These are phyloP conservation scores for Myotis planiceps DNA, from an alignment of 2,797 vertebrate species.

Conservation along the genomic window DNA sequence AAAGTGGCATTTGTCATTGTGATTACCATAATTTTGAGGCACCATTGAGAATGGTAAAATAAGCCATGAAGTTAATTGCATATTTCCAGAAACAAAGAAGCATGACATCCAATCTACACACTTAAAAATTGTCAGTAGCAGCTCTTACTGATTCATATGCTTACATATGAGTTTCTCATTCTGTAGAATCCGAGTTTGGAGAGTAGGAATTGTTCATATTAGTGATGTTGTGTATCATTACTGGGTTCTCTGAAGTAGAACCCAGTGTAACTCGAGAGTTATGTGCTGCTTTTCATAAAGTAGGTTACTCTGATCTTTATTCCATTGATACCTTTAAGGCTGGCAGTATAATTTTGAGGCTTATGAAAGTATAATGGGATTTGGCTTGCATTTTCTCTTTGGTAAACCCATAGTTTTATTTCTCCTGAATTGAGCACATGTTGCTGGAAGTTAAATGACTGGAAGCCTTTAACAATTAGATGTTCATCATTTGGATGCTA, in stretches of 20 bases:
- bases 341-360: neutral
- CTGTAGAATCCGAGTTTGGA: neutral
- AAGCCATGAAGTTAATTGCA: neutral
- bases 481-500: neutral
- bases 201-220: constrained; percentile 9
- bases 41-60: neutral
- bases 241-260: constrained; percentile 23
- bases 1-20: neutral
- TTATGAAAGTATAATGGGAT: neutral
- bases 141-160: neutral
- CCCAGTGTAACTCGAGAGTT: neutral
- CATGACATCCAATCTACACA: neutral
- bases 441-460: constrained; percentile 22
- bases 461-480: constrained; percentile 27
- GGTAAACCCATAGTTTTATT: neutral
- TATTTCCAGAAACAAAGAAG: constrained; percentile 38
- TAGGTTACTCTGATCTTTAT: neutral
- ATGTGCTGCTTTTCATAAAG: constrained; percentile 12
- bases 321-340: neutral
- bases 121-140: neutral
- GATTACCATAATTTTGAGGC: neutral
- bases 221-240: neutral
- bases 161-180: neutral
- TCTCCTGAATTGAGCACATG: neutral
- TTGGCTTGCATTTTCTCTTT: constrained; percentile 28